Conservation (phyloP, 1,140 invertebrate species). For the Artemia franciscana region DNA sequence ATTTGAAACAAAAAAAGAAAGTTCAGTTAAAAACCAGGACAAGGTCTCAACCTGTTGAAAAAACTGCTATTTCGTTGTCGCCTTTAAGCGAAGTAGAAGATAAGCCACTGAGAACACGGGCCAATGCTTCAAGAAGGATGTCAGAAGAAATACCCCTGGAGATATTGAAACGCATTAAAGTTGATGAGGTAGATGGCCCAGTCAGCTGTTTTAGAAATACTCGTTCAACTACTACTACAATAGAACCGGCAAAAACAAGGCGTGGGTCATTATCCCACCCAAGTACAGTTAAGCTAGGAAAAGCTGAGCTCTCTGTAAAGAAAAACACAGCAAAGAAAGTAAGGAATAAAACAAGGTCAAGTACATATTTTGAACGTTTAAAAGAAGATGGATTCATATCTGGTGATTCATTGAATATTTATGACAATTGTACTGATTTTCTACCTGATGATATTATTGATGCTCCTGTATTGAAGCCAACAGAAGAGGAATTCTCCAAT, state of each 20-base stretch:
- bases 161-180: neutral
- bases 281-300: too few species aligned
- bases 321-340: too few species aligned
- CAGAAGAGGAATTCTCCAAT: conserved; percentile 65
- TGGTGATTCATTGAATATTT: neutral
- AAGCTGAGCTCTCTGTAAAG: too few species aligned
- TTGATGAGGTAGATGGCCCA: neutral
- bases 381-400: neutral
- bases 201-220: too few species aligned
- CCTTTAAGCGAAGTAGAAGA: neutral
- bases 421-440: neutral
- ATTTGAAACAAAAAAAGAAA: neutral
- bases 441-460: conserved; percentile 31
- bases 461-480: conserved; percentile 56
- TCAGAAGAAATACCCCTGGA: neutral
- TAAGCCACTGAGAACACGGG: too few species aligned
- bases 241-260: too few species aligned
- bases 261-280: too few species aligned
- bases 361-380: neutral
- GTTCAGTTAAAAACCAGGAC: neutral
- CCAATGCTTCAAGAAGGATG: too few species aligned
- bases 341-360: too few species aligned
- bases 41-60: neutral
- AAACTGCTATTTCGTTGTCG: neutral
- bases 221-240: too few species aligned